Percentiles rank a stretch among this genome's conserved stretches.
phyloP scores from a whole-genome alignment of 2,113 vertebrate species.

The Lanius ludovicianus region DNA sequence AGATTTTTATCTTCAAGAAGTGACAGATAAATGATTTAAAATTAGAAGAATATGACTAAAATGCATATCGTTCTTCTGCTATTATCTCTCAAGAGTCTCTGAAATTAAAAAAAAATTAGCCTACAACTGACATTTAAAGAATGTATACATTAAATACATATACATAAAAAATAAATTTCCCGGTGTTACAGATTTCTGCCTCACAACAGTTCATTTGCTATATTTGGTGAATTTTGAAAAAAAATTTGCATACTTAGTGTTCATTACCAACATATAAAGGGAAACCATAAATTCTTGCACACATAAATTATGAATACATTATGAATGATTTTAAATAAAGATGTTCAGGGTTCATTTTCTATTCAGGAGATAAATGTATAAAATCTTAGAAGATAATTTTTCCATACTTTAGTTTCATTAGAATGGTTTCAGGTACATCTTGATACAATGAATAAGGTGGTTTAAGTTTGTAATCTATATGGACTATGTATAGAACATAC shows the following conservation, averaged over 20 bases:
- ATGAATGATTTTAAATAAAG: neutral
- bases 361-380: neutral
- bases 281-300: neutral
- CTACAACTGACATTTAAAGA: neutral
- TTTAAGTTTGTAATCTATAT: neutral
- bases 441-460: neutral
- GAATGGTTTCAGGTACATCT: neutral
- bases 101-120: neutral
- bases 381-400: neutral
- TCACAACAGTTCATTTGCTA: neutral
- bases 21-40: neutral
- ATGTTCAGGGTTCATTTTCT: neutral
- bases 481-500: neutral
- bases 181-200: neutral
- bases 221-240: neutral
- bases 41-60: neutral
- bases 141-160: neutral
- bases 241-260: neutral
- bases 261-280: neutral
- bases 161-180: neutral
- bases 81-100: neutral
- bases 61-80: neutral
- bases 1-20: neutral
- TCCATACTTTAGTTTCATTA: neutral
- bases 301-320: neutral